Evolutionary conservation across 2,888 invertebrate genomes (phyloP), one percentile per base, ranked within the genome.

Genomic region (Torymus tubicola): DNA sequence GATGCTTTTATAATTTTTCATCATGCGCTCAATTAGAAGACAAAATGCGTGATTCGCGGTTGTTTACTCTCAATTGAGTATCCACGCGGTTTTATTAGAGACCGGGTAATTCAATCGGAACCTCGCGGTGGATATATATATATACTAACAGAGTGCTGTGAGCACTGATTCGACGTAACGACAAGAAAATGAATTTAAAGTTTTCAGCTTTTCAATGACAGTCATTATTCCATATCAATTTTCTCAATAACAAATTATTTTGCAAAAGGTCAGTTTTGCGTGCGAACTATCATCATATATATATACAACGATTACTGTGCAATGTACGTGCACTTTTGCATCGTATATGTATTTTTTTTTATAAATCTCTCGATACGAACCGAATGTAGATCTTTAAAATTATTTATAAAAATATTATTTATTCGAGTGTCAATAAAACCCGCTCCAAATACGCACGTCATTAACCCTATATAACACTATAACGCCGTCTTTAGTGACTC

Each of bases 41-140:
- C 42, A 65, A 73, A 73, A 64, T 57, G n/a, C 52, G 60, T 52
- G 71, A 65, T 60, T 72, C 52, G 69, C 13, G 58, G 52, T 79
- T 74, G 52, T 69, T 69, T 67, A 70, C 58, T 80, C 58, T 80
- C 53, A 50, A 74, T 69, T 63, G 60, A 53, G 53, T 60, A 42
- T 53, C 52, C 60, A n/a, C 52, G 64, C 60, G 14, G 65, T 52
- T 71, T 52, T 31, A 76, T 50, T 61, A 65, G 24, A 31, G 24
- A 31, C 4, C 42, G n/a, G 58, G 71, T 71, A 53, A 68, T 57
- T 55, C 21, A 50, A 79, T 61, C 42, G 16, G 50, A 21, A 60
- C 50, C 55, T 60, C 24, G 68, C 42, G 63, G 63, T 31, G 42
- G 58, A 69, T 63, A n/a, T n/a, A n/a, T n/a, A n/a, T n/a, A n/a